Conservation (phyloP, 2,888 invertebrate genomes). For the Pantelozetes paolii region DNA sequence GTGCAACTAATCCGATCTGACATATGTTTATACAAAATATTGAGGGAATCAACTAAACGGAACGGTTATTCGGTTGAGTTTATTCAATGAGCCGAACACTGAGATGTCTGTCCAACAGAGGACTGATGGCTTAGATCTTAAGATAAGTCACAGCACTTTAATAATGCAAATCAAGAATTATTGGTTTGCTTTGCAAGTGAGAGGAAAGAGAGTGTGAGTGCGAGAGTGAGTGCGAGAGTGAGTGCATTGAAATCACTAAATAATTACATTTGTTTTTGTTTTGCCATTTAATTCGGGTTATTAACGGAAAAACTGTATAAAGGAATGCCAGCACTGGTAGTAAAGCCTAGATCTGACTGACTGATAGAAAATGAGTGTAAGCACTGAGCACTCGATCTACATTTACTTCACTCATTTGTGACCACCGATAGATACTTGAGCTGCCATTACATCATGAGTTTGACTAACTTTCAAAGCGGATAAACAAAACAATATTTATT, state of each 20-base stretch:
- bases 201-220: not conserved
- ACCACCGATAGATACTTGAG: constrained; percentile 11
- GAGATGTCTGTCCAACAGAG: not conserved
- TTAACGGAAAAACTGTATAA: not conserved
- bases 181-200: not conserved
- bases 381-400: constrained; percentile 14
- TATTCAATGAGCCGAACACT: not conserved
- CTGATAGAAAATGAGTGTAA: constrained; percentile 12
- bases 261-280: not conserved
- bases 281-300: not conserved
- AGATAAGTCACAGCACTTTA: constrained; percentile 10
- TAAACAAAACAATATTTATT: not conserved
- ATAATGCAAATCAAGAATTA: constrained; percentile 24
- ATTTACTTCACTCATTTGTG: constrained; percentile 18
- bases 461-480: not conserved
- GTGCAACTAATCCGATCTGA: not conserved
- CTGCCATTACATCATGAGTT: not conserved
- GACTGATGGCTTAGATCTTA: not conserved
- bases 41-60: not conserved
- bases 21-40: not conserved
- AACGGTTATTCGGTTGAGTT: not conserved
- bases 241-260: not conserved
- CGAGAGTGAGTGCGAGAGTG: not conserved
- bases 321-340: too few species aligned
- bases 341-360: not conserved